phyloP scores from a whole-genome alignment of 1,140 invertebrate species.

The Megalopta genalis region DNA sequence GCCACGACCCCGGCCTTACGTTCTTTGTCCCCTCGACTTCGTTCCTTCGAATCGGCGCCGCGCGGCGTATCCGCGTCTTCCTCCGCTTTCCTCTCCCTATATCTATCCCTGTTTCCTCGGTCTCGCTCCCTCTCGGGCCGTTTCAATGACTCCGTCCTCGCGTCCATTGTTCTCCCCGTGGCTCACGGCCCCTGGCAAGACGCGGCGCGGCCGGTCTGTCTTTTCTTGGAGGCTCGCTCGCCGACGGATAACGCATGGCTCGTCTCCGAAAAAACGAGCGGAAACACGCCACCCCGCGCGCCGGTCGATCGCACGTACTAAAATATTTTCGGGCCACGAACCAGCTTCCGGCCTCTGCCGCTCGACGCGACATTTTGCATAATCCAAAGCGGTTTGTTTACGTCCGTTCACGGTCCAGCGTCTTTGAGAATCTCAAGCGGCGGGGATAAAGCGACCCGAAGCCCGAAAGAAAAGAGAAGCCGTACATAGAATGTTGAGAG shows the following conservation, averaged over 20 bases:
- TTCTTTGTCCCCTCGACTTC: constrained; percentile 64
- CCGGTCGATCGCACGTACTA: too few species aligned
- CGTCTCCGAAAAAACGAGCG: too few species aligned
- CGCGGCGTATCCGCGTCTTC: constrained; percentile 2
- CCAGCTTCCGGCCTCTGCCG: too few species aligned
- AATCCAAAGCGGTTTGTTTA: constrained; percentile 38
- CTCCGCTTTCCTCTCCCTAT: neutral
- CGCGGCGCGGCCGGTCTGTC: constrained; percentile 15
- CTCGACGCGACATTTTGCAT: constrained; percentile 3
- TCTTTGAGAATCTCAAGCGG: neutral
- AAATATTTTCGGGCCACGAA: too few species aligned
- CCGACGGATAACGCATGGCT: too few species aligned
- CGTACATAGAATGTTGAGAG: constrained; percentile 11
- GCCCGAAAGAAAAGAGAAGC: constrained; percentile 18
- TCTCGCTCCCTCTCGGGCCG: neutral
- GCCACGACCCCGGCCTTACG: constrained; percentile 62
- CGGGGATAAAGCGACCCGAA: neutral
- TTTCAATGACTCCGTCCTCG: neutral
- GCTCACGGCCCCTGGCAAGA: neutral
- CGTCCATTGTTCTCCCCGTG: constrained; percentile 22
- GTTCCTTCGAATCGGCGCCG: constrained; percentile 8
- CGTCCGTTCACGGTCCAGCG: constrained; percentile 13
- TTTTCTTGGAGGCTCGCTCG: constrained; percentile 34
- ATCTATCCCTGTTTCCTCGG: too few species aligned
- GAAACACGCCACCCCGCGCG: too few species aligned